Conservation (phyloP, 2,888 invertebrate genomes). For the Fragum whitleyi region DNA sequence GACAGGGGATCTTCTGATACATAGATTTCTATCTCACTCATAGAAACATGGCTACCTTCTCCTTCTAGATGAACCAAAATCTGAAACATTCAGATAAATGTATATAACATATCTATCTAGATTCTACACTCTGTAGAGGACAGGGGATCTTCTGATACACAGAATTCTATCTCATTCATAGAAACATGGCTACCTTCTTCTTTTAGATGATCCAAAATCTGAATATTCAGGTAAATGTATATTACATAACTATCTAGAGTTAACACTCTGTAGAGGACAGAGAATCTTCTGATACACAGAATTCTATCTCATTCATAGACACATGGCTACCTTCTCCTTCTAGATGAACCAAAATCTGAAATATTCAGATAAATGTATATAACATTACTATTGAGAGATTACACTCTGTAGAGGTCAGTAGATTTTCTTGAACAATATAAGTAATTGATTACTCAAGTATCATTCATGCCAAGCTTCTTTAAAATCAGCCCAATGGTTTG, state of each 20-base stretch:
- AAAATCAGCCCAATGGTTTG: no score
- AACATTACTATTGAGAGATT: conserved; percentile 62
- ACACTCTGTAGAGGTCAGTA: conserved; percentile 58
- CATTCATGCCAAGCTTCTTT: no score
- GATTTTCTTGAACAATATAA: conserved; percentile 75
- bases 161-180: conserved; percentile 71
- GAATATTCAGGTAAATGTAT: conserved; percentile 7
- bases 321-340: conserved; percentile 29
- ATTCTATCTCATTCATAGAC: conserved; percentile 69
- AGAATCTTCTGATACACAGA: conserved; percentile 74
- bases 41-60: conserved; percentile 29
- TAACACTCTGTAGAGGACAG: conserved; percentile 61
- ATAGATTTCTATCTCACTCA: conserved; percentile 72
- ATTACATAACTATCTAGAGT: conserved; percentile 64
- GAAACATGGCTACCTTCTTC: conserved; percentile 36
- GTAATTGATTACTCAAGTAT: neutral
- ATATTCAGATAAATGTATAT: neutral
- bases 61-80: conserved; percentile 62
- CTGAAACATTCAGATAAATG: conserved; percentile 50
- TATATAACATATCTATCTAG: conserved; percentile 49
- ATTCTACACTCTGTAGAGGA: conserved; percentile 63
- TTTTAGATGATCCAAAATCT: conserved; percentile 67
- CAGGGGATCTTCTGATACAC: conserved; percentile 72
- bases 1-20: conserved; percentile 72
- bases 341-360: conserved; percentile 67